These are phyloP conservation scores for Drosophila parabipectinata DNA, from an alignment of 1,140 invertebrate species.

Conservation along the genomic window DNA sequence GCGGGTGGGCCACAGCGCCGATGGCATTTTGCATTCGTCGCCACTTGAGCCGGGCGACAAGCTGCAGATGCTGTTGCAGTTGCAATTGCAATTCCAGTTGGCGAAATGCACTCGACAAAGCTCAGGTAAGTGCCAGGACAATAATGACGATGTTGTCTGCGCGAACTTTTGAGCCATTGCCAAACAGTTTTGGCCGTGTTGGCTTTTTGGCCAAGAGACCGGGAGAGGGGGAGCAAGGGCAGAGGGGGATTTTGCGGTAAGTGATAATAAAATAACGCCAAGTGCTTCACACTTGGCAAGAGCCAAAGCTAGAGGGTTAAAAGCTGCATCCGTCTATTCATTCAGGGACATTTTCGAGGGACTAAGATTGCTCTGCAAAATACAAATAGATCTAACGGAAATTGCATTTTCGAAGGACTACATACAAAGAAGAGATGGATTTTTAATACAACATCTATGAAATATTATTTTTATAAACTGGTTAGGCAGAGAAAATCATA, in stretches of 20 bases:
- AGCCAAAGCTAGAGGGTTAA: too few relatives aligned
- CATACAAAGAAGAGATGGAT: not conserved
- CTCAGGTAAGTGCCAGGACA: slow-evolving; percentile 56
- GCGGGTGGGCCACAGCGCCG: slow-evolving; percentile 18
- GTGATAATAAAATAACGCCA: slow-evolving; percentile 32
- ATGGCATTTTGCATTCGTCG: slow-evolving; percentile 65
- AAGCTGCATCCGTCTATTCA: slow-evolving; percentile 11
- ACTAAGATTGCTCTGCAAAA: not conserved
- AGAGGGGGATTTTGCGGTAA: not conserved
- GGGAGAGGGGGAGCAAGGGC: not conserved
- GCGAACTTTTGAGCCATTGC: slow-evolving; percentile 24
- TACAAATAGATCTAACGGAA: not conserved
- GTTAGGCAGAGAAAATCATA: too few relatives aligned
- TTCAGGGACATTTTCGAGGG: slow-evolving; percentile 27
- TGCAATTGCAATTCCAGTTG: slow-evolving; percentile 36
- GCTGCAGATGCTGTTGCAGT: slow-evolving; percentile 52
- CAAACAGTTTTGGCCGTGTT: slow-evolving; percentile 5
- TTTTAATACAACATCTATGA: too few relatives aligned
- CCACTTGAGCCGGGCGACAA: slow-evolving; percentile 40
- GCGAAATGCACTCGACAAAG: slow-evolving; percentile 43
- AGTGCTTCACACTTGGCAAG: slow-evolving; percentile 28
- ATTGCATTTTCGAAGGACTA: not conserved
- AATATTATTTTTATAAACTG: too few relatives aligned
- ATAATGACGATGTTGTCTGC: slow-evolving; percentile 60
- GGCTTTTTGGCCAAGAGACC: not conserved